Evolutionary conservation across 1,140 invertebrate species (phyloP), one percentile per base, ranked within the genome.

Genomic region (Bombus waltoni): DNA sequence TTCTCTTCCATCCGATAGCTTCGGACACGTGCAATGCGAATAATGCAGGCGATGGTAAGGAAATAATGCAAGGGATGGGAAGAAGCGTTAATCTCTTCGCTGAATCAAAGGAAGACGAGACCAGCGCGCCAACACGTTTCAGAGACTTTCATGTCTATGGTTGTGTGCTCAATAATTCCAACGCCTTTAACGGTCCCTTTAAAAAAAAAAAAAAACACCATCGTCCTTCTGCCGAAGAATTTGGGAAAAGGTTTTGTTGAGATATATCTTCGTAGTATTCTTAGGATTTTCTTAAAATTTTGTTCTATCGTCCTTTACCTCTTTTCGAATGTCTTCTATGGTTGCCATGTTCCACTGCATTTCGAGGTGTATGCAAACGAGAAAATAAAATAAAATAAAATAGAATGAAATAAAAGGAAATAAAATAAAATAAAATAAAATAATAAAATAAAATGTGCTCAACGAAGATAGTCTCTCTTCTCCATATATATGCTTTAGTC

Each of bases 401-500:
- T 35, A 47, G 32, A 47, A 59, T 62, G 57, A 40, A 28, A 40
- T 2, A 57, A 82, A 18, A 32, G 32, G 32, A 32, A 32, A 53
- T 38, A 38, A 38, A 38, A 38, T 40, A 4, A 65, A 81, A 62
- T 38, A 62, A 47, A 18, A 40, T 32, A 42, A 42, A 42, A 53
- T n/a, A 68, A 53, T 5, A 57, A 83, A 25, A 32, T n/a, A 62
- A 75, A 35, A 53, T 76, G 18, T 66, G 40, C 62, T 79, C 62
- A 66, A 79, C 66, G 38, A 38, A 25, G 38, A 32, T 8, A 72
- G 44, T 40, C 53, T 44, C 80, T 62, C 75, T 77, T 77, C 38
- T 65, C 59, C 57, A 32, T 77, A 42, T 72, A n/a, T 62, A 62
- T 62, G 72, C 70, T 75, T 38, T 75, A 82, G 72, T 53, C 72